These are phyloP conservation scores for Chelmon rostratus DNA, from an alignment of 2,797 vertebrate species.

Conservation along the genomic window DNA sequence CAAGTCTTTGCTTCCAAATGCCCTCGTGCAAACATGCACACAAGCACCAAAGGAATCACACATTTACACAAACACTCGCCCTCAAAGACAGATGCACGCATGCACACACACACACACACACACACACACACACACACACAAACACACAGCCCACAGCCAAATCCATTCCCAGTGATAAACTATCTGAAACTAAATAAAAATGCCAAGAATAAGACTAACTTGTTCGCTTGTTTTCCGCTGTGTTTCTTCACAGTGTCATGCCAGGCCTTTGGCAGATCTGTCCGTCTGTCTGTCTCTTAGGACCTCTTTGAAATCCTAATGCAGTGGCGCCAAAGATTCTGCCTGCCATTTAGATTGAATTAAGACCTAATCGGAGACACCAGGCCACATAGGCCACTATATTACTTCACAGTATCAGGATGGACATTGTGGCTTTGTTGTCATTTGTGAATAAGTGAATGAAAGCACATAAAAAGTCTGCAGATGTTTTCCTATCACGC, in stretches of 20 bases:
- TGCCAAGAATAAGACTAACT: conserved; percentile 60
- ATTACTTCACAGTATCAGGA: conserved; percentile 81
- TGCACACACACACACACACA: conserved; percentile 47
- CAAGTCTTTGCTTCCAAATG: conserved; percentile 87
- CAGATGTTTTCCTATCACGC: conserved; percentile 52
- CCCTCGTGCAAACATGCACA: conserved; percentile 41
- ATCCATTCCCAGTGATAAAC: conserved; percentile 61
- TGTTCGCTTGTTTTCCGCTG: conserved; percentile 67
- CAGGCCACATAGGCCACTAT: conserved; percentile 71
- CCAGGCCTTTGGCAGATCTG: conserved; percentile 73
- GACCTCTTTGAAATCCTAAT: conserved; percentile 79
- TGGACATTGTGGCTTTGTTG: conserved; percentile 68
- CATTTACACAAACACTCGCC: conserved; percentile 32
- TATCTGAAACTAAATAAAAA: conserved; percentile 69
- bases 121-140: conserved; percentile 37
- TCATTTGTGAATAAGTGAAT: conserved; percentile 66
- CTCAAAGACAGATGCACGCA: conserved; percentile 41
- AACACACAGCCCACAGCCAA: conserved; percentile 62
- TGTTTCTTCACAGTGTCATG: conserved; percentile 69
- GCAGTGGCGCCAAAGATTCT: conserved; percentile 81
- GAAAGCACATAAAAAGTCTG: conserved; percentile 63
- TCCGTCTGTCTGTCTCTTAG: conserved; percentile 71
- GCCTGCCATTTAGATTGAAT: conserved; percentile 82
- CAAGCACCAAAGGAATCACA: conserved; percentile 24
- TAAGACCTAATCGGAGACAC: conserved; percentile 83